Conservation (phyloP, 2,797 vertebrate genomes). For the Anisognathus igniventris region DNA sequence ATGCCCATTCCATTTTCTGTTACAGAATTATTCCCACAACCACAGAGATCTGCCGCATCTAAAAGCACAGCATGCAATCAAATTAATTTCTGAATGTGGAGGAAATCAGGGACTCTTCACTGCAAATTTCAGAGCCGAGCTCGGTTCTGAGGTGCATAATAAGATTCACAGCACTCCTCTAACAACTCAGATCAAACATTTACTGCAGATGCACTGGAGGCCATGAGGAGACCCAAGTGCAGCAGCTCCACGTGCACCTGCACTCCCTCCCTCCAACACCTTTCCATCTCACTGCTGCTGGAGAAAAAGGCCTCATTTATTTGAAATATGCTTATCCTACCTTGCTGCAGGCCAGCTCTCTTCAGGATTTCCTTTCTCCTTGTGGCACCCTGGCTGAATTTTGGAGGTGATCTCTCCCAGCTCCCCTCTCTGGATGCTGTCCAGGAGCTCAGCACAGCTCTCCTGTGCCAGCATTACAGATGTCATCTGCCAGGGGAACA, state of each 20-base stretch:
- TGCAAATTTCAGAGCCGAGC: background rate
- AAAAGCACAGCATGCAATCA: background rate
- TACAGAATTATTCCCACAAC: background rate
- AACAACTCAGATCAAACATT: background rate
- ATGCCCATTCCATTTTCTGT: background rate
- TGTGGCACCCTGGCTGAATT: background rate
- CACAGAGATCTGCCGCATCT: background rate
- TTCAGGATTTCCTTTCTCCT: background rate
- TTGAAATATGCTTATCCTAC: background rate
- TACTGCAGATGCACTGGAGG: background rate
- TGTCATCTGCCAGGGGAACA: background rate
- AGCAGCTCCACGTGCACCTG: background rate
- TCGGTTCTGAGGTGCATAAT: background rate
- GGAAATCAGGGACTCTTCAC: background rate
- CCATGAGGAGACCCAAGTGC: background rate
- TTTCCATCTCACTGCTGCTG: background rate
- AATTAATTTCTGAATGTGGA: background rate
- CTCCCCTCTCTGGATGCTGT: background rate
- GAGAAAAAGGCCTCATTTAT: background rate
- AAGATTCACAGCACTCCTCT: background rate
- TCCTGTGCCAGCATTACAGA: background rate
- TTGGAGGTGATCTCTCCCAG: background rate
- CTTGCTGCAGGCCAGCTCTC: background rate
- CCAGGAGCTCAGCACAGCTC: background rate
- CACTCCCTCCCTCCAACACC: background rate